phyloP scores from a whole-genome alignment of 2,113 vertebrate species.

The Donacobius atricapilla region DNA sequence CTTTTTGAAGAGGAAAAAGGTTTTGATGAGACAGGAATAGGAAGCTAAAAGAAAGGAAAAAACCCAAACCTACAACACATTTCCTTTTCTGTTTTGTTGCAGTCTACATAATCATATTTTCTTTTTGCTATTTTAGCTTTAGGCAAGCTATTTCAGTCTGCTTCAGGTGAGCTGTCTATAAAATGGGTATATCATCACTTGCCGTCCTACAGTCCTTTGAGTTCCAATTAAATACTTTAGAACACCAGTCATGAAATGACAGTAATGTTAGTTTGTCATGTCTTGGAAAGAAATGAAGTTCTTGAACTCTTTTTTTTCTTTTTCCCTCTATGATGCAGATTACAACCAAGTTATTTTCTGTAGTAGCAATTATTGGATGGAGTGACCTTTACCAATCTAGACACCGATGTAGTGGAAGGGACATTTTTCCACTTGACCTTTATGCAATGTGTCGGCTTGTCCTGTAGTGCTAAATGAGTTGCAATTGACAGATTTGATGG shows the following conservation, averaged over 20 bases:
- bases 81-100: background rate
- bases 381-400: constrained; percentile 71
- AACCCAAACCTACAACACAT: background rate
- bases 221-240: background rate
- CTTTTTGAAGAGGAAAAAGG: background rate
- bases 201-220: background rate
- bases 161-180: background rate
- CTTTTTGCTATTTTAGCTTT: background rate
- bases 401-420: constrained; percentile 65
- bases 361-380: background rate
- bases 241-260: background rate
- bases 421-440: constrained; percentile 78
- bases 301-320: background rate
- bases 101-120: background rate
- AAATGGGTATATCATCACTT: background rate
- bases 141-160: background rate
- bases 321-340: background rate
- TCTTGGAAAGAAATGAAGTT: background rate
- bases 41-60: background rate
- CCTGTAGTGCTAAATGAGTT: constrained; percentile 37
- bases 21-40: background rate
- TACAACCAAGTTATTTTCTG: constrained; percentile 39
- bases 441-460: constrained; percentile 46
- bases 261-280: background rate
- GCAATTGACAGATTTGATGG: constrained; percentile 62